These are phyloP conservation scores for Mythimna lalbum DNA, from an alignment of 2,888 invertebrate genomes.

Conservation along the genomic window DNA sequence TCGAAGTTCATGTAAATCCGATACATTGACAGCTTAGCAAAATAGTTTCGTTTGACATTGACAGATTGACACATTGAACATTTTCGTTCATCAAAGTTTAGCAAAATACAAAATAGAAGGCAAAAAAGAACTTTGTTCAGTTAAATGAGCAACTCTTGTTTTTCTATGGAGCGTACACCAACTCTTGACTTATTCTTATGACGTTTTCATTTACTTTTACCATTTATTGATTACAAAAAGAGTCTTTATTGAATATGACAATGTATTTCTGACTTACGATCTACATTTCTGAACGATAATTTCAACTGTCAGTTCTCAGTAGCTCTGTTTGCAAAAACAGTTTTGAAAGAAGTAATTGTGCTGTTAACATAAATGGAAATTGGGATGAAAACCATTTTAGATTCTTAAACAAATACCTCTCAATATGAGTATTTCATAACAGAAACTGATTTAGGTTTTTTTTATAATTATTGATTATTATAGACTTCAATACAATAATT, in stretches of 20 bases:
- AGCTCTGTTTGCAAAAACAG: conserved; percentile 24
- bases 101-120: background rate
- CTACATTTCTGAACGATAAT: conserved; percentile 18
- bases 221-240: background rate
- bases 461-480: background rate
- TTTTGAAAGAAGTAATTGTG: background rate
- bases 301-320: background rate
- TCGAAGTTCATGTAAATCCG: conserved; percentile 60
- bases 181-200: no score
- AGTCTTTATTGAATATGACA: background rate
- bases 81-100: conserved; percentile 42
- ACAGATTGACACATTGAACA: conserved; percentile 47
- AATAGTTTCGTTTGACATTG: conserved; percentile 49
- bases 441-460: no score
- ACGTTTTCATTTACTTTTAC: no score
- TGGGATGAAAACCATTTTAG: no score
- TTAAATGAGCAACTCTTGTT: background rate
- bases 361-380: background rate
- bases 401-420: no score
- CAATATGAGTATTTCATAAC: no score
- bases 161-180: background rate
- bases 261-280: no score
- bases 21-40: conserved; percentile 65
- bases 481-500: background rate
- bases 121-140: background rate